Evolutionary conservation across 2,888 invertebrate species (phyloP).

Genomic region (Fragum sueziense): DNA sequence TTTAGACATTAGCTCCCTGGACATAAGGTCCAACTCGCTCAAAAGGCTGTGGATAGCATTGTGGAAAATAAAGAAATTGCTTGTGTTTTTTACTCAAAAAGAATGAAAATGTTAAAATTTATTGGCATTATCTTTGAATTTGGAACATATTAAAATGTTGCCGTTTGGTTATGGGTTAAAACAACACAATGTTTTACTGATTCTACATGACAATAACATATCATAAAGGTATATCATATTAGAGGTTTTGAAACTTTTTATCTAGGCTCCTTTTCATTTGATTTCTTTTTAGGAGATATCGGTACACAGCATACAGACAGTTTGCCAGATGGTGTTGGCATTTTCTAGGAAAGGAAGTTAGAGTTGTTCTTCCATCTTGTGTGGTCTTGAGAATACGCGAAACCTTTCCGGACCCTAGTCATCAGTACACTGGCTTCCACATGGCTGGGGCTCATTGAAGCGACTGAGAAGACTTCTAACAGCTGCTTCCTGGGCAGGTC

Average conservation of each 20-base stretch:
- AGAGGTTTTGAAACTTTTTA: background rate
- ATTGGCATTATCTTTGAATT: background rate
- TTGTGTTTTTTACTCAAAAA: too few relatives aligned
- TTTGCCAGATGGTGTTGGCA: conserved; percentile 9
- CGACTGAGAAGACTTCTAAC: background rate
- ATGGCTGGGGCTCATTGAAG: background rate
- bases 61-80: too few relatives aligned
- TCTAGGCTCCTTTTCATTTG: background rate
- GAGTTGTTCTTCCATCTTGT: conserved; percentile 13
- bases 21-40: too few relatives aligned
- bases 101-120: background rate
- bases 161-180: background rate
- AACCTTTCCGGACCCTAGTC: background rate
- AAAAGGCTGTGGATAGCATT: too few relatives aligned
- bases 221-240: background rate
- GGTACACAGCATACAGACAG: conserved; percentile 13
- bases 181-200: background rate
- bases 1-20: too few relatives aligned
- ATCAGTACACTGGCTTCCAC: background rate
- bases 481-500: background rate
- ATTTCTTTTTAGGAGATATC: background rate
- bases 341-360: conserved; percentile 1
- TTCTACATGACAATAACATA: background rate
- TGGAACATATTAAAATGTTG: background rate
- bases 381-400: background rate